Base-by-base conservation (phyloP, 2,888 invertebrate species). In the Marronus borbonicus region DNA sequence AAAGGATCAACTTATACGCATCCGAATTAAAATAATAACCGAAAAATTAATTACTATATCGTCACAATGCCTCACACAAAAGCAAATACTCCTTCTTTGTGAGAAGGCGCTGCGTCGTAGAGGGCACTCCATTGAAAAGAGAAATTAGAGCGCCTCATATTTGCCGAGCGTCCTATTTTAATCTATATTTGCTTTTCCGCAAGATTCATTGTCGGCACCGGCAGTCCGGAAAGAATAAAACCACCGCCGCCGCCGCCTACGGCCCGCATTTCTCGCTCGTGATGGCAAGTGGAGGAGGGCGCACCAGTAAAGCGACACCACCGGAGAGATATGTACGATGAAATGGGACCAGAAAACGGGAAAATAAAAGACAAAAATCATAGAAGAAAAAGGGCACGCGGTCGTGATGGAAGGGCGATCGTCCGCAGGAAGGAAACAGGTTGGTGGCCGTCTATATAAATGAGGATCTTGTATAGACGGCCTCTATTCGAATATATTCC, bases 91-190 rank as follows among this genome's bases (percentile, higher is more conserved):
- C 12, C 44, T 44, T 12, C 44, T 44, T 44, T 44, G 44, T 44
- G 44, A 8, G 8, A 44, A 44, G 44, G 44, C 44, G 44, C 2
- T 3, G 39, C 44, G 66, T 39, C 44, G 39, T 39, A 14, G 39
- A 24, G 68, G 55, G 36, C 17, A 70, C 58, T 70, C 28, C 70
- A 36, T 70, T 70, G 70, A 70, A 70, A 70, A 58, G 58, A 70
- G 55, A 70, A 70, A 70, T 70, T 70, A 55, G 55, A 70, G 20
- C 70, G 70, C 70, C 55, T 70, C 70, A 70, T 70, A 70, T 70
- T 70, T 70, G 70, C 55, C 70, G 55, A 70, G 44, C 70, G 68
- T 50, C 68, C 70, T 58, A 58, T 70, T 70, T 70, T 70, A 70
- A 70, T 70, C 58, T 70, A 70, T 70, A 70, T 70, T 70, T 55